Conservation (phyloP, 2,113 vertebrate species). For the Macrotus californicus region DNA sequence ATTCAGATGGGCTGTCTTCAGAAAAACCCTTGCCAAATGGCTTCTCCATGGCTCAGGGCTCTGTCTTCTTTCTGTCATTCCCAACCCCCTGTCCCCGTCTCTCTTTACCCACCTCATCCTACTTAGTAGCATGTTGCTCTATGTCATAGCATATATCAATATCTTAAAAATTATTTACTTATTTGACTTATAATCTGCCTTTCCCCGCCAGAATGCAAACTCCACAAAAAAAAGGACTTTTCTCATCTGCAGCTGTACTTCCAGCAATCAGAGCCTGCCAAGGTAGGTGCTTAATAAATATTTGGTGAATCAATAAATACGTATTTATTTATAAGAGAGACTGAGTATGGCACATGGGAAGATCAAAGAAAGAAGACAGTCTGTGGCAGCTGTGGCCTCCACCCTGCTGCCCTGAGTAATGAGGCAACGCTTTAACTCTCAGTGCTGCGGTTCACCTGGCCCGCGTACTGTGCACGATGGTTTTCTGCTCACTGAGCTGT, state of each 20-base stretch:
- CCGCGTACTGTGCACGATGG: not conserved
- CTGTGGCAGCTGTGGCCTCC: not conserved
- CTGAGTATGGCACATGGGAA: not conserved
- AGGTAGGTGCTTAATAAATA: conserved; percentile 7
- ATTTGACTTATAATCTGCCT: not conserved
- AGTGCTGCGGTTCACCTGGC: not conserved
- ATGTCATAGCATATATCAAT: not conserved
- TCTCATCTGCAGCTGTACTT: not conserved
- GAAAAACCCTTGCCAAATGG: not conserved
- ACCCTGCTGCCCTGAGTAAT: not conserved
- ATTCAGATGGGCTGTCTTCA: not conserved
- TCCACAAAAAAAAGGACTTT: not conserved
- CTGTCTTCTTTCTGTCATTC: no score
- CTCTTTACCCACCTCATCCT: not conserved
- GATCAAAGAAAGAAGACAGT: not conserved
- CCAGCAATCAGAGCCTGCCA: not conserved
- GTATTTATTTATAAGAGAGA: conserved; percentile 1
- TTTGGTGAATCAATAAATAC: not conserved
- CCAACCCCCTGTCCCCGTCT: rapidly evolving
- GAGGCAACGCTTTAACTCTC: not conserved
- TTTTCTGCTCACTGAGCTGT: not conserved
- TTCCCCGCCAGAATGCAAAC: not conserved
- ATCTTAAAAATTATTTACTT: not conserved
- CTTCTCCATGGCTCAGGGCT: not conserved
- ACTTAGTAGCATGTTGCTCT: not conserved